These are phyloP conservation scores for Pelecanoides urinatrix DNA, from an alignment of 2,113 vertebrate genomes.

Conservation along the genomic window DNA sequence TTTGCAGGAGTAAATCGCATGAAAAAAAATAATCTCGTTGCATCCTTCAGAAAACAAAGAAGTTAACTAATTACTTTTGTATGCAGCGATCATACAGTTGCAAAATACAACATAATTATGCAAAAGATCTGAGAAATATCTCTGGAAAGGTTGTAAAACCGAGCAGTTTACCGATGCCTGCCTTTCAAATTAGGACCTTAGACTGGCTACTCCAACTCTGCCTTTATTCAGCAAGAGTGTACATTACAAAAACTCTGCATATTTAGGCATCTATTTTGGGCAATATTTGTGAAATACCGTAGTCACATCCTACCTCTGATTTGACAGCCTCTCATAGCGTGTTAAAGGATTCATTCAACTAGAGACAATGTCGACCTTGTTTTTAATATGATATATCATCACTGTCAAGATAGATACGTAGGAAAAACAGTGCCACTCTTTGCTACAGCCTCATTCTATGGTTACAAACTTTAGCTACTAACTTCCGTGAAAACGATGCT, in stretches of 20 bases:
- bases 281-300: not conserved
- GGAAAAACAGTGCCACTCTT: not conserved
- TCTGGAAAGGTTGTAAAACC: not conserved
- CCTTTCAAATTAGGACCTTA: no score
- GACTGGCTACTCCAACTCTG: not conserved
- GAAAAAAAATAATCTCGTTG: no score
- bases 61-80: not conserved
- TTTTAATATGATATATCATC: not conserved
- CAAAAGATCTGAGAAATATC: not conserved
- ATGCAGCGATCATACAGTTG: not conserved
- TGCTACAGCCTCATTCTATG: not conserved
- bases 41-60: not conserved
- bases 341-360: not conserved
- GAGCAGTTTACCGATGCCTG: not conserved
- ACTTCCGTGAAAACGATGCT: not conserved
- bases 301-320: not conserved
- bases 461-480: not conserved
- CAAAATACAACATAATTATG: not conserved
- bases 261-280: not conserved
- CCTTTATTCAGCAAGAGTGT: not conserved
- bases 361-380: not conserved
- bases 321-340: not conserved
- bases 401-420: accelerated
- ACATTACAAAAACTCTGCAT: not conserved
- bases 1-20: not conserved